A percentile compares a stretch with the other conserved stretches of the same genome.
phyloP scores from a whole-genome alignment of 2,797 vertebrate species.

The Pseudochirops corinnae region DNA sequence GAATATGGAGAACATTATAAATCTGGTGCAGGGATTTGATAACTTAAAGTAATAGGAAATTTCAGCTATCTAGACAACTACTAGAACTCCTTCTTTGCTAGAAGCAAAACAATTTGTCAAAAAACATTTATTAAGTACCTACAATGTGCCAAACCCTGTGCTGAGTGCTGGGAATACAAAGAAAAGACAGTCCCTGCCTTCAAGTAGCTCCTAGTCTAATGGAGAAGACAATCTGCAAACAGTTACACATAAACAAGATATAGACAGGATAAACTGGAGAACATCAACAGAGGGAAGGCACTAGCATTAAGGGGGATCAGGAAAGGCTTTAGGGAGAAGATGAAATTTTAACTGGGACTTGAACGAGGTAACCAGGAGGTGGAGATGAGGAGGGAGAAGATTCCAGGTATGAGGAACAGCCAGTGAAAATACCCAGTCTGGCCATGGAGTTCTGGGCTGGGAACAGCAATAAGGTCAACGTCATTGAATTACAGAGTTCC shows the following conservation, averaged over 20 bases:
- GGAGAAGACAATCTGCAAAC: neutral
- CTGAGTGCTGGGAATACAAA: neutral
- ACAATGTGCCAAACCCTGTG: neutral
- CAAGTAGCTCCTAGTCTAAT: neutral
- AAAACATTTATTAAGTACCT: neutral
- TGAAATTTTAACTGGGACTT: neutral
- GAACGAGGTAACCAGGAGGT: neutral
- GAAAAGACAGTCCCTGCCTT: neutral
- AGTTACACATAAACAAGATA: neutral
- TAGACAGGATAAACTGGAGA: neutral
- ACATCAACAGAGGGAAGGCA: neutral
- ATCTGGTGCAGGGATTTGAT: neutral
- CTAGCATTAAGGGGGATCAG: neutral
- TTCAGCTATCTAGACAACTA: neutral
- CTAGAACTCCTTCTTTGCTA: neutral
- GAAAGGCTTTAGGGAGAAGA: neutral
- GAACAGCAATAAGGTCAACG: neutral
- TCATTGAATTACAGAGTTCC: neutral
- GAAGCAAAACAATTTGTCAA: neutral
- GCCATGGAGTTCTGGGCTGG: neutral
- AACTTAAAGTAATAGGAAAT: neutral
- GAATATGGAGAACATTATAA: neutral
- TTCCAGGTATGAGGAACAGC: neutral
- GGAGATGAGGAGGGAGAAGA: neutral
- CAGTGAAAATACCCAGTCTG: neutral